These are phyloP conservation scores for Dichetophora obliterata DNA, from an alignment of 2,888 invertebrate species.

Conservation along the genomic window DNA sequence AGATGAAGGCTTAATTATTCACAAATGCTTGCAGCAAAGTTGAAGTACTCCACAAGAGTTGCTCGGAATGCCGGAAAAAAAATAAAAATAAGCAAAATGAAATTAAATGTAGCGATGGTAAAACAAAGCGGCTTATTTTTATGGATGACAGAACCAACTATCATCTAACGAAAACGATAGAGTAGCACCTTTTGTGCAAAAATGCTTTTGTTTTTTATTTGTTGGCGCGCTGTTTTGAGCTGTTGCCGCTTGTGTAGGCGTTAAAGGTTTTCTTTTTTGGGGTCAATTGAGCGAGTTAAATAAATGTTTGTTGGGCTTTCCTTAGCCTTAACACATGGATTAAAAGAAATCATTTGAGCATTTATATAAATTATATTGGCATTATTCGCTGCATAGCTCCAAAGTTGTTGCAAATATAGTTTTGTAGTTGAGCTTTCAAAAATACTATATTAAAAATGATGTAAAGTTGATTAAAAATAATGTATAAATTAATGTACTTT, in stretches of 20 bases:
- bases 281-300: neutral
- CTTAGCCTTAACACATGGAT: neutral
- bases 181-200: neutral
- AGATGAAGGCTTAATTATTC: slow-evolving; percentile 63
- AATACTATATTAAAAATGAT: no score
- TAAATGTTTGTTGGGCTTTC: neutral
- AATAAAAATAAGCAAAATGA: neutral
- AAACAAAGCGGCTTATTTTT: slow-evolving; percentile 15
- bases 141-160: neutral
- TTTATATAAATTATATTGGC: neutral
- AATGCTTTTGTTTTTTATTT: no score
- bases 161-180: neutral
- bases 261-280: slow-evolving; percentile 1
- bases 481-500: no score
- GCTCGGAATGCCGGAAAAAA: neutral
- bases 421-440: no score
- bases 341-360: neutral
- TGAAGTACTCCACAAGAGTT: neutral
- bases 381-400: neutral
- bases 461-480: no score
- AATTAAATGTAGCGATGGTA: neutral
- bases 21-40: slow-evolving; percentile 39
- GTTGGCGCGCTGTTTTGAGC: neutral
- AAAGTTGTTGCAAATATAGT: no score
- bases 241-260: neutral